Evolutionary conservation across 1,140 invertebrate genomes (phyloP), one percentile per base, ranked within the genome.

Genomic region (Tetramorium simillimum): DNA sequence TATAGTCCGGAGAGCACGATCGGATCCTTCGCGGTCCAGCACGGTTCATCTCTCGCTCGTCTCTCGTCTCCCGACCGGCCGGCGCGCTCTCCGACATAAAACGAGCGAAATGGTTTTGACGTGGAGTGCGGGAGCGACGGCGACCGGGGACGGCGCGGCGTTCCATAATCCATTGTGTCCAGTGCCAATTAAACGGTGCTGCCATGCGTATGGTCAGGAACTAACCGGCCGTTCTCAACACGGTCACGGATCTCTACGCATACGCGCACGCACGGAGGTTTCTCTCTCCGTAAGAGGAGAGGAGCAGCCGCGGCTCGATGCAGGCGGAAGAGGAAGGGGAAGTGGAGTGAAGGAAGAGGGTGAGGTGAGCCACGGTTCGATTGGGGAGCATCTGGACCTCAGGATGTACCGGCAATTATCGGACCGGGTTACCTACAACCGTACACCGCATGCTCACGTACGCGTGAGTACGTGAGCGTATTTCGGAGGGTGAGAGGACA

Each of bases 181-280:
- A 93, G 92, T 94, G 94, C 95, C 95, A 95, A 95, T 95, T 95
- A 95, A 95, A 95, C 94, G 94, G 94, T 95, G 94, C 94, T 93
- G 88, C 93, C 94, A 95, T 95, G 94, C 95, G 94, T 95, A 94
- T 92, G 94, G 92, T 93, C 93, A 94, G 94, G 93, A 94, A 92
- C 94, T 95, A 95, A 94, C 94, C 94, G 94, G 93, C 91, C 93
- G 92, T 93, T 94, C 92, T 94, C 93, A 92, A 94, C 92, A 92
- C 94, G 93, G 90, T 93, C 92, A 94, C 92, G 93, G 91, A 90
- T 93, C 58, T 80, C 89, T 86, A 88, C 86, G 73, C 80, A 67
- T 49, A 84, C 77, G 58, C 67, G 81, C 88, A 78, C 85, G 87
- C 58, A 88, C 63, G 40, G 53, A 46, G 53, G 16, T 24, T 84